Percentiles rank a stretch among this genome's conserved stretches.
Conservation (phyloP, 2,888 invertebrate genomes). For the Metellina segmentata region DNA sequence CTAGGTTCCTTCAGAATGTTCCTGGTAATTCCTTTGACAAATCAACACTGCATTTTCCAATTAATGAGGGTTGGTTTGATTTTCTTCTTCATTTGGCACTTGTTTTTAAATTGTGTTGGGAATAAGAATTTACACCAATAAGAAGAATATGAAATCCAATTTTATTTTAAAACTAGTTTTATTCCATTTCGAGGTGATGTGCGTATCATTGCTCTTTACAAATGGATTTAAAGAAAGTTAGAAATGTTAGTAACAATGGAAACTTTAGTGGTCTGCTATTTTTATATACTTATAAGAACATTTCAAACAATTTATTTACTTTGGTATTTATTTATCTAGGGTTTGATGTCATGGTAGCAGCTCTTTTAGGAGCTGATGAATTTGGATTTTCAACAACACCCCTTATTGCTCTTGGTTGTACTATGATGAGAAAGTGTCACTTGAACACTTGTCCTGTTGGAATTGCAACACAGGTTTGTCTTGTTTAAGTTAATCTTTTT, state of each 20-base stretch:
- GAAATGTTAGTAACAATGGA: no score
- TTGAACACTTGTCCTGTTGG: constrained; percentile 99
- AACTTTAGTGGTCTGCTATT: not conserved
- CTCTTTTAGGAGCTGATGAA: constrained; percentile 97
- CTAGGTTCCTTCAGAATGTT: not conserved
- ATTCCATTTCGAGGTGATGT: no score
- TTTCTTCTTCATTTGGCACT: no score
- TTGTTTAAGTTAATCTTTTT: not conserved
- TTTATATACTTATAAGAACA: no score
- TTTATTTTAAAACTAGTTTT: no score
- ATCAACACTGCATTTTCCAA: not conserved
- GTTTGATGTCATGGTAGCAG: constrained; percentile 97
- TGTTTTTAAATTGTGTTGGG: no score
- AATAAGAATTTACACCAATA: no score
- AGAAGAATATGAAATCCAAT: no score
- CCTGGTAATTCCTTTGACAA: not conserved
- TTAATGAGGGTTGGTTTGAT: not conserved
- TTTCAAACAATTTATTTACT: no score
- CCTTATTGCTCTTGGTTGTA: constrained; percentile 97
- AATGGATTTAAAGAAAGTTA: no score
- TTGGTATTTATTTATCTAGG: constrained; percentile 82
- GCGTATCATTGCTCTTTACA: no score
- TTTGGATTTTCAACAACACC: constrained; percentile 99
- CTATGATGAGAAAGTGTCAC: constrained; percentile 99
- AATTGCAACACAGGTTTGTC: constrained; percentile 92